phyloP scores from a whole-genome alignment of 2,888 invertebrate genomes.

The Ochropleura leucogaster region DNA sequence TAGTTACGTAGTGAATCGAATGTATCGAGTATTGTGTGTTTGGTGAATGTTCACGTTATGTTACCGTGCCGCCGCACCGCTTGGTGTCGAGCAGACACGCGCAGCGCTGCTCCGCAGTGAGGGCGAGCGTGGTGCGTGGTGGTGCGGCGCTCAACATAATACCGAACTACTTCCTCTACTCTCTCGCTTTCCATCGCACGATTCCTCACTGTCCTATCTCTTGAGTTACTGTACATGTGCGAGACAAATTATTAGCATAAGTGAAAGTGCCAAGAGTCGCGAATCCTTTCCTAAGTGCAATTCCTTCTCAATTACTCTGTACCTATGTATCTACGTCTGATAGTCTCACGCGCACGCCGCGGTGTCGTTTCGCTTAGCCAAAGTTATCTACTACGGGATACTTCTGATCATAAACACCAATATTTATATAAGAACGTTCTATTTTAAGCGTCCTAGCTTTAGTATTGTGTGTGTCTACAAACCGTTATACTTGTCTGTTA shows the following conservation, averaged over 20 bases:
- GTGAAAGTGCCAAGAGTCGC: conserved; percentile 88
- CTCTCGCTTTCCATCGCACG: conserved; percentile 51
- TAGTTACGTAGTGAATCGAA: conserved; percentile 79
- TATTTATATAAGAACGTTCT: conserved; percentile 41
- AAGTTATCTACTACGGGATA: conserved; percentile 72
- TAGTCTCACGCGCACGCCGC: conserved; percentile 59
- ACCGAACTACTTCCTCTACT: conserved; percentile 16
- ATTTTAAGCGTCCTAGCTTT: conserved; percentile 56
- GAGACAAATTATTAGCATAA: conserved; percentile 81
- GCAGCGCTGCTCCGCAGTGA: conserved; percentile 34
- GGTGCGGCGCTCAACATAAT: conserved; percentile 28
- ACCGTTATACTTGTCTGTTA: conserved; percentile 48
- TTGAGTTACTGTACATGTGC: conserved; percentile 64
- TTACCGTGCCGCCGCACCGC: conserved; percentile 58
- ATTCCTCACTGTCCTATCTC: conserved; percentile 51
- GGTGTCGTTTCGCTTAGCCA: conserved; percentile 75
- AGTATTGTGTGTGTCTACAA: conserved; percentile 55
- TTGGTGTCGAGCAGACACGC: conserved; percentile 23
- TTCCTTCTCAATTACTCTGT: conserved; percentile 84
- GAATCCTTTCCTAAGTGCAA: conserved; percentile 86
- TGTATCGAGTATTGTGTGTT: conserved; percentile 79
- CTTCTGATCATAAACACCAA: conserved; percentile 69
- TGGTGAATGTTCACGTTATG: conserved; percentile 68
- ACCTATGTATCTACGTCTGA: conserved; percentile 68
- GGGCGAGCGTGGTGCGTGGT: conserved; percentile 22